These are phyloP conservation scores for Macroteleia sp. DNA, from an alignment of 2,888 invertebrate genomes.

Conservation along the genomic window DNA sequence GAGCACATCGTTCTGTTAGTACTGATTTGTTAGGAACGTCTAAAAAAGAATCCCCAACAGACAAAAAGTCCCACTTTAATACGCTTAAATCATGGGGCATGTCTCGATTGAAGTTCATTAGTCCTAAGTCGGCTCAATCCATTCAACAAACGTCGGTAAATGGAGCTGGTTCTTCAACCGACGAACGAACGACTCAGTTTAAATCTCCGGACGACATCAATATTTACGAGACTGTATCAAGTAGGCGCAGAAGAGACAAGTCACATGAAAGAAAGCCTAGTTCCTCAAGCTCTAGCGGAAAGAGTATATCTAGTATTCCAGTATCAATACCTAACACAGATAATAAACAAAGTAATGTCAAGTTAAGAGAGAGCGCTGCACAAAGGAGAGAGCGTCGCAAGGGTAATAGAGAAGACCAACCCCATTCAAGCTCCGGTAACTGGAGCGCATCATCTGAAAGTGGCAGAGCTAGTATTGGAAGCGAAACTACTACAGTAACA, in stretches of 20 bases:
- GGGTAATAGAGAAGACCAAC: slow-evolving; percentile 89
- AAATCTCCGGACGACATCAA: slow-evolving; percentile 85
- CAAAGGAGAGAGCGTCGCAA: slow-evolving; percentile 89
- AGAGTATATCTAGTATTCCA: slow-evolving; percentile 78
- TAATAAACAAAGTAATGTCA: slow-evolving; percentile 85
- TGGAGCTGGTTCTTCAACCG: slow-evolving; percentile 52
- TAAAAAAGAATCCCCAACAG: slow-evolving; percentile 88
- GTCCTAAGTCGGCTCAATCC: slow-evolving; percentile 80
- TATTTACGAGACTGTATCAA: slow-evolving; percentile 88
- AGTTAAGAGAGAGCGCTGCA: slow-evolving; percentile 90
- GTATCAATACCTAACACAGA: slow-evolving; percentile 74
- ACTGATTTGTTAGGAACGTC: slow-evolving; percentile 88
- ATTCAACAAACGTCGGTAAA: slow-evolving; percentile 63
- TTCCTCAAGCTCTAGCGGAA: slow-evolving; percentile 87
- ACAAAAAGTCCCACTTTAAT: slow-evolving; percentile 90
- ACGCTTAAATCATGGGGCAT: slow-evolving; percentile 94
- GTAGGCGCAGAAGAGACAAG: slow-evolving; percentile 88
- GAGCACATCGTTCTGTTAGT: slow-evolving; percentile 84
- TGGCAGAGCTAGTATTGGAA: slow-evolving; percentile 93
- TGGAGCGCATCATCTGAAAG: slow-evolving; percentile 97
- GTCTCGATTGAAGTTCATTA: slow-evolving; percentile 90
- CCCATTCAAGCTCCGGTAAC: slow-evolving; percentile 95
- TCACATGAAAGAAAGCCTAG: slow-evolving; percentile 92
- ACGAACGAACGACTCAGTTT: slow-evolving; percentile 62
- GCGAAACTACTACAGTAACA: slow-evolving; percentile 90